A percentile compares a stretch with the other conserved stretches of the same genome.
These are phyloP conservation scores for Linyphia triangularis DNA, from an alignment of 2,888 invertebrate species.

Conservation along the genomic window DNA sequence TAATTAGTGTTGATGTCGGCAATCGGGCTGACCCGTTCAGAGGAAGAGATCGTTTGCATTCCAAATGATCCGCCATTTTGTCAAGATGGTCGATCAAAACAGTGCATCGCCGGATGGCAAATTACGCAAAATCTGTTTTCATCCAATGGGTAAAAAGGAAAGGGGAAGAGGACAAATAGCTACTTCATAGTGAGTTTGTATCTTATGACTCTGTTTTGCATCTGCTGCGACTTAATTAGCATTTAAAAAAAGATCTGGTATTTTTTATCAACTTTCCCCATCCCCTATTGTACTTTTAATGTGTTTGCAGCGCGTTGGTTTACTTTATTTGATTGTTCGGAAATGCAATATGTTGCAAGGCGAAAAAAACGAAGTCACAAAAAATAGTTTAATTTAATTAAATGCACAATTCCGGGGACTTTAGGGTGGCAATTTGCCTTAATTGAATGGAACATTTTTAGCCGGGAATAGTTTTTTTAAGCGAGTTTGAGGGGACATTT, in stretches of 20 bases:
- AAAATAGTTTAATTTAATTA: constrained; percentile 41
- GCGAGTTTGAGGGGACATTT: not conserved
- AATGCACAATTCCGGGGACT: not conserved
- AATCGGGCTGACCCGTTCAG: constrained; percentile 51
- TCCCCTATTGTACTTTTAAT: constrained; percentile 10
- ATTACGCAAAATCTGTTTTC: constrained; percentile 35
- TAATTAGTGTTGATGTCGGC: constrained; percentile 74
- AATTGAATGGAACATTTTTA: constrained; percentile 34
- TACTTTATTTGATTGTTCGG: constrained; percentile 56
- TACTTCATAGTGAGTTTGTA: constrained; percentile 1
- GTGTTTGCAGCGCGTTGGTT: constrained; percentile 13
- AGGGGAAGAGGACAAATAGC: constrained; percentile 4
- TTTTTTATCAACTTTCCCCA: not conserved
- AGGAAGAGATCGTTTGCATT: constrained; percentile 67
- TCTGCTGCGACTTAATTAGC: constrained; percentile 52
- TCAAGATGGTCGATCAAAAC: not conserved
- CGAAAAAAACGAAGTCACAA: constrained; percentile 24
- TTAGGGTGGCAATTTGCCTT: not conserved
- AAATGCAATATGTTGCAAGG: constrained; percentile 32
- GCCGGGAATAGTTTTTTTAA: constrained; percentile 1
- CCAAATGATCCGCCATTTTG: constrained; percentile 62
- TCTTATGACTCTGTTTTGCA: constrained; percentile 50
- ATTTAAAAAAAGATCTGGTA: constrained; percentile 10
- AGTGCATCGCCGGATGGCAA: not conserved
- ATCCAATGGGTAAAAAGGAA: not conserved